A percentile compares a stretch with the other conserved stretches of the same genome.
These are phyloP conservation scores for Sminthurides aquaticus DNA, from an alignment of 2,888 invertebrate species.

Conservation along the genomic window DNA sequence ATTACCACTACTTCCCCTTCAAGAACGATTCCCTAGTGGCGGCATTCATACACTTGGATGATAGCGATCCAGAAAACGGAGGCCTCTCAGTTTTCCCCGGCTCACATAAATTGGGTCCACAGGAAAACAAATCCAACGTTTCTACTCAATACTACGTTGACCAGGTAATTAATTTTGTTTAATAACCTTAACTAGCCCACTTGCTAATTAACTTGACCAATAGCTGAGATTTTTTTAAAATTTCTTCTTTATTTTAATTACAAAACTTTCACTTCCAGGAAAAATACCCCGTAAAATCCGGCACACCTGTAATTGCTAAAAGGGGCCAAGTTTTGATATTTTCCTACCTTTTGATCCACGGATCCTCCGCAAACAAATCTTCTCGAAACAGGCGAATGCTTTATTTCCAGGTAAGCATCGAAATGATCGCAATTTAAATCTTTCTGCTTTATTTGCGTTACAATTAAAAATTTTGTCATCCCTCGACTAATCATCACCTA, in stretches of 20 bases:
- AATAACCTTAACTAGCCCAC: no score
- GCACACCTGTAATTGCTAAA: conserved; percentile 52
- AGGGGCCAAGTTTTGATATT: conserved; percentile 56
- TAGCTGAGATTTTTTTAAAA: no score
- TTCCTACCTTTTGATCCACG: conserved; percentile 56
- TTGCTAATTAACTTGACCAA: no score
- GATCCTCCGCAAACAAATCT: conserved; percentile 53
- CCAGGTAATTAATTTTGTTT: conserved; percentile 26
- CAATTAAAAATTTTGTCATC: background rate
- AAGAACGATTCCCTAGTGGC: conserved; percentile 56
- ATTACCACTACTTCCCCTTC: conserved; percentile 57
- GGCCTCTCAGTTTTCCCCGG: conserved; percentile 56
- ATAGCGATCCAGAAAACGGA: conserved; percentile 54
- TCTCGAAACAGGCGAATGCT: conserved; percentile 52
- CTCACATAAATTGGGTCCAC: conserved; percentile 55
- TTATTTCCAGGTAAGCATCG: conserved; percentile 46
- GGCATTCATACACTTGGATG: conserved; percentile 55
- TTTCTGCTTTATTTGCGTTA: conserved; percentile 3
- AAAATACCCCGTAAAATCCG: conserved; percentile 51
- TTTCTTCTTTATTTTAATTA: no score
- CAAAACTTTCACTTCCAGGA: no score
- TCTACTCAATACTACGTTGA: conserved; percentile 45
- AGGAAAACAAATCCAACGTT: conserved; percentile 51
- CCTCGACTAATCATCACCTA: background rate
- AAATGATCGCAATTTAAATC: background rate